phyloP scores from a whole-genome alignment of 2,113 vertebrate species.

The Etheostoma cragini region DNA sequence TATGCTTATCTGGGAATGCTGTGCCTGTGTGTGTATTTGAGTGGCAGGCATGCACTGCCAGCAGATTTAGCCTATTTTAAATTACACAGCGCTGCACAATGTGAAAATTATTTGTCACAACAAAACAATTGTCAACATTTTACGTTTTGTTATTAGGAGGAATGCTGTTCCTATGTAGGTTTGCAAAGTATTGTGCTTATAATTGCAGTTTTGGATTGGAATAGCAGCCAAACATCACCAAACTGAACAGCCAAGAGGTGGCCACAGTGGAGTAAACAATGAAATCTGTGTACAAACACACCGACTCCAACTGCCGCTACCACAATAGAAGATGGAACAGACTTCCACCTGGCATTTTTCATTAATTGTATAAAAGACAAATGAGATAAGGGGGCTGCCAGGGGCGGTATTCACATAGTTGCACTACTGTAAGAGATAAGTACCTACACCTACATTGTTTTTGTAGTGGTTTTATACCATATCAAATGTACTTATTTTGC shows the following conservation, averaged over 20 bases:
- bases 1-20: conserved; percentile 27
- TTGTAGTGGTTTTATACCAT: conserved; percentile 16
- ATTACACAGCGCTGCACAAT: conserved; percentile 56
- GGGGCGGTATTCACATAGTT: conserved; percentile 15
- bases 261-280: conserved; percentile 62
- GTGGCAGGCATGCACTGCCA: conserved; percentile 51
- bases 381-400: conserved; percentile 8
- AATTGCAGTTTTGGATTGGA: conserved; percentile 46
- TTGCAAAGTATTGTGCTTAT: conserved; percentile 50
- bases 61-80: conserved; percentile 58
- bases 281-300: conserved; percentile 43
- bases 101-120: conserved; percentile 66
- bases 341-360: conserved; percentile 44
- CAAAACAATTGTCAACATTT: conserved; percentile 58
- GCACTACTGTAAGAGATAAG: conserved; percentile 8
- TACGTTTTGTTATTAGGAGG: conserved; percentile 55
- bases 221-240: conserved; percentile 51
- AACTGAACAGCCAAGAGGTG: conserved; percentile 51
- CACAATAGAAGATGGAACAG: conserved; percentile 35
- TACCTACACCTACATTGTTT: conserved; percentile 13
- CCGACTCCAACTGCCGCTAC: conserved; percentile 20
- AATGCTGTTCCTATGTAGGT: conserved; percentile 38
- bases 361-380: conserved; percentile 40
- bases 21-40: conserved; percentile 51
- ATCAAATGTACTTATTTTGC: conserved; percentile 9